These are phyloP conservation scores for Diabrotica undecimpunctata DNA, from an alignment of 1,140 invertebrate species.

Conservation along the genomic window DNA sequence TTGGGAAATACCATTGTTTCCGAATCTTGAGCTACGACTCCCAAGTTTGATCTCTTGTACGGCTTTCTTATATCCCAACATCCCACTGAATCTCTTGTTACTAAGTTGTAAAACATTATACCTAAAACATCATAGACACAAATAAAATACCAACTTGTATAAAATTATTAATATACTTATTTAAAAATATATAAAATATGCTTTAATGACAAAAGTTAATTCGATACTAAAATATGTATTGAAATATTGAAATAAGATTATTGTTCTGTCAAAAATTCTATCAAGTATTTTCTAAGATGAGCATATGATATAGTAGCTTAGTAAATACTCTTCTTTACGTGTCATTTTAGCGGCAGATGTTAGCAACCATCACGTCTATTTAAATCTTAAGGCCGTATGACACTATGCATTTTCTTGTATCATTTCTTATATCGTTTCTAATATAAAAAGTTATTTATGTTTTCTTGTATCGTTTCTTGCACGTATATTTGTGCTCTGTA, in stretches of 20 bases:
- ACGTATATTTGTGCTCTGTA: no score
- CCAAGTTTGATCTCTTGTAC: slow-evolving; percentile 59
- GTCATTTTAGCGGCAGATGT: no score
- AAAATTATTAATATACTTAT: background rate
- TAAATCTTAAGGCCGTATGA: no score
- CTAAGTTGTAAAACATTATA: slow-evolving; percentile 75
- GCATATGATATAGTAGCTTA: no score
- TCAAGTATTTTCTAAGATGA: no score
- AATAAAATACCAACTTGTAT: background rate
- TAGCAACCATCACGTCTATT: no score
- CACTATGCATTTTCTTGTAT: no score
- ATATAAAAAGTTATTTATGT: no score
- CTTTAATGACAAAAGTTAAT: background rate
- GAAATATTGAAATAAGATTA: background rate
- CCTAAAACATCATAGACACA: slow-evolving; percentile 4
- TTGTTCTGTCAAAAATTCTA: no score
- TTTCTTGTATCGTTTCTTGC: no score
- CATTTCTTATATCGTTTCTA: no score
- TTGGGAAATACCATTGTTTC: slow-evolving; percentile 71
- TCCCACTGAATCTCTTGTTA: slow-evolving; percentile 66
- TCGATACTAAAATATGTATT: background rate
- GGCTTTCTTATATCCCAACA: slow-evolving; percentile 76
- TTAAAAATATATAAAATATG: background rate
- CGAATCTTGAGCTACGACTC: slow-evolving; percentile 57
- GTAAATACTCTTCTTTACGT: no score